Conservation (phyloP, 1,140 invertebrate genomes). For the Zaprionus capensis region DNA sequence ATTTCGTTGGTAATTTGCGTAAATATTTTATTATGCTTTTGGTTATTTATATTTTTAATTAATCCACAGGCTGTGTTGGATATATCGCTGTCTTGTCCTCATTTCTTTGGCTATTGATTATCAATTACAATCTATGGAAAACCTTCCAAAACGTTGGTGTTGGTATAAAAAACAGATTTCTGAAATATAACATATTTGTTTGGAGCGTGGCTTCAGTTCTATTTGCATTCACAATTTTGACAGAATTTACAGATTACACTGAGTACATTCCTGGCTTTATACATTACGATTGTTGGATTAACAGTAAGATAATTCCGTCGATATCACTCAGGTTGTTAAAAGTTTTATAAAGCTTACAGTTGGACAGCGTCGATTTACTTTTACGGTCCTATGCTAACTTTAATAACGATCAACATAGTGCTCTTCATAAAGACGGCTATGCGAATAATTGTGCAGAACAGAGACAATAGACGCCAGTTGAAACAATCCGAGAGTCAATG, state of each 20-base stretch:
- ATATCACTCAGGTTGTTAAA: neutral
- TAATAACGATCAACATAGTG: slow-evolving; percentile 88
- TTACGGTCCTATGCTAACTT: slow-evolving; percentile 88
- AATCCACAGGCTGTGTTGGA: slow-evolving; percentile 85
- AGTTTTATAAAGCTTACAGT: neutral
- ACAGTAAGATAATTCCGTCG: too few relatives aligned
- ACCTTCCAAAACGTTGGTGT: slow-evolving; percentile 85
- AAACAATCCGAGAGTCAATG: slow-evolving; percentile 3
- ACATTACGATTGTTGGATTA: slow-evolving; percentile 85
- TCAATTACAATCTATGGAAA: slow-evolving; percentile 90
- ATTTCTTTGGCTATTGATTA: slow-evolving; percentile 91
- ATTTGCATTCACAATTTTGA: slow-evolving; percentile 75
- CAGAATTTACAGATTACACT: slow-evolving; percentile 12
- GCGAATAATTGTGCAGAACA: slow-evolving; percentile 86
- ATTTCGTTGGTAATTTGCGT: slow-evolving; percentile 18
- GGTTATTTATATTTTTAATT: neutral
- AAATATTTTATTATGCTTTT: neutral
- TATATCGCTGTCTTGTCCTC: slow-evolving; percentile 89
- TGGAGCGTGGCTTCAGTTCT: slow-evolving; percentile 87
- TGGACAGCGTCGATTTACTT: slow-evolving; percentile 87
- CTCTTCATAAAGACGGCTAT: slow-evolving; percentile 88
- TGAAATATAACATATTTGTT: slow-evolving; percentile 88
- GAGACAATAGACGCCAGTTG: slow-evolving; percentile 16
- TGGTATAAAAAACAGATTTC: slow-evolving; percentile 84
- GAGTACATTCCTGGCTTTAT: slow-evolving; percentile 85